Conservation (phyloP, 2,888 invertebrate genomes). For the Gnatocerus cornutus region DNA sequence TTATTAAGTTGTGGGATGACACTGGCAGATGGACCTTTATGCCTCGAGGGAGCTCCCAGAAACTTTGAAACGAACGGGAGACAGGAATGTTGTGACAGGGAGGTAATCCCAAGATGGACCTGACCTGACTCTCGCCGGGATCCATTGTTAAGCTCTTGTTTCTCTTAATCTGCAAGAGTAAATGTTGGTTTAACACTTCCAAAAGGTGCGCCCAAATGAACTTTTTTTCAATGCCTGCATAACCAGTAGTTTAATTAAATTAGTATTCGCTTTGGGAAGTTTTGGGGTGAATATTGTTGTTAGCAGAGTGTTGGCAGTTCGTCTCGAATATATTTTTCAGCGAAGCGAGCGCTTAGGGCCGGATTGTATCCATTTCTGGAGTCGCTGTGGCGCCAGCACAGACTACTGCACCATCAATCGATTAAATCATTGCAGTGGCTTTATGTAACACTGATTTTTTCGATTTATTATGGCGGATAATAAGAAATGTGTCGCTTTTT, state of each 20-base stretch:
- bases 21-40: slow-evolving; percentile 31
- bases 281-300: slow-evolving; percentile 18
- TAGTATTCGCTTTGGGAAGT: neutral
- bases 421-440: slow-evolving; percentile 49
- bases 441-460: slow-evolving; percentile 29
- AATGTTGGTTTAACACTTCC: no score
- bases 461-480: neutral
- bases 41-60: slow-evolving; percentile 19
- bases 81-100: slow-evolving; percentile 21
- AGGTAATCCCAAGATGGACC: slow-evolving; percentile 26
- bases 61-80: slow-evolving; percentile 23
- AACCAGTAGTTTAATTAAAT: neutral
- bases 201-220: neutral
- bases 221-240: no score
- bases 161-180: no score
- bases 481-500: no score
- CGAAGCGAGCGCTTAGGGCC: slow-evolving; percentile 40
- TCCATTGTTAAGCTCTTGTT: slow-evolving; percentile 8
- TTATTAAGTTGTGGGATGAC: slow-evolving; percentile 45
- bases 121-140: slow-evolving; percentile 28
- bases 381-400: slow-evolving; percentile 49
- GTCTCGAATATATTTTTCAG: slow-evolving; percentile 46
- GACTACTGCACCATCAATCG: slow-evolving; percentile 50
- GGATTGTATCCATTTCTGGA: slow-evolving; percentile 48
- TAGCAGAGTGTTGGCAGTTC: slow-evolving; percentile 43